Evolutionary conservation across 1,140 invertebrate species (phyloP), one percentile per base, ranked within the genome.

Genomic region (Calycopis cecrops): DNA sequence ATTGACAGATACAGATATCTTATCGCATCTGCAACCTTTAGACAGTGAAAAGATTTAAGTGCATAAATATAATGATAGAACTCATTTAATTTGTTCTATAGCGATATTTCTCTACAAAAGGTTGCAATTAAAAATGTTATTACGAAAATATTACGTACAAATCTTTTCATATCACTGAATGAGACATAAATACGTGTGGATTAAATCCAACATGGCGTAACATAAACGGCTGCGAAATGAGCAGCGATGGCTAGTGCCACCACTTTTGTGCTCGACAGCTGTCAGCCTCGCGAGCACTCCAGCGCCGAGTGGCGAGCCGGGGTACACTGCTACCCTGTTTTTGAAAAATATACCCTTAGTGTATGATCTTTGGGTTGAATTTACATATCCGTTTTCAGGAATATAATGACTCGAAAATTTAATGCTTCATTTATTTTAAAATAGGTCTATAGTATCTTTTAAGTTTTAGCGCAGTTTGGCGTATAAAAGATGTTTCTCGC

Each of bases 231-330:
- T 40, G 16, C 47, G 17, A 49, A 59, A 53, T 53, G 57, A 54
- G 35, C 57, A 34, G 35, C 37, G 35, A 42, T 47, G 51, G 34
- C 51, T 44, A 21, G 40, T 47, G 51, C 16, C 37, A 44, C 49
- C 16, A 57, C 55, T 53, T 50, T 18, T 54, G 57, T n/a, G 48
- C 57, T 48, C 12, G 35, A 34, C 48, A 35, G 35, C 37, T 51
- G 35, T 51, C 49, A 35, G n/a, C 33, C 40, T 14, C 40, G 40
- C 14, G 40, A 44, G 16, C 40, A 16, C 40, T 44, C 40, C 6
- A 7, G 9, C 21, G 21, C 16, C 40, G 40, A 44, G 40, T 44
- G 40, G 12, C 40, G n/a, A 44, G 12, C 40, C 40, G 12, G 16
- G 40, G 6, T 28, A 28, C 21, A 28, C 40, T 12, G n/a, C n/a